Evolutionary conservation across 92 coral and sea anemone species (phyloP).

Genomic region (Actinernus sp.): DNA sequence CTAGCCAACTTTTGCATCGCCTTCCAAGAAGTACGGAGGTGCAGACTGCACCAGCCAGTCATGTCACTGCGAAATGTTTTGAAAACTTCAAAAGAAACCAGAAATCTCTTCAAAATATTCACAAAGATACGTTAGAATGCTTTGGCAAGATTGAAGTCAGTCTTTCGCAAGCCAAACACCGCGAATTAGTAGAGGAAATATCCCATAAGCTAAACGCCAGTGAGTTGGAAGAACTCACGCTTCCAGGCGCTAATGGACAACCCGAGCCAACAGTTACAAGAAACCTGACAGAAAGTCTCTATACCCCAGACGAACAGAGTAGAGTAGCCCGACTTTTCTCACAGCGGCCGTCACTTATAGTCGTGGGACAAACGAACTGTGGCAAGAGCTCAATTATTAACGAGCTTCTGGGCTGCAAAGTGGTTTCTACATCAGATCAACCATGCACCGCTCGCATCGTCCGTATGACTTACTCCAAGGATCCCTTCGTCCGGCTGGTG

Average conservation of each 20-base stretch:
- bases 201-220: neutral
- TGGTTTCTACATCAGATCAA: slow-evolving; percentile 69
- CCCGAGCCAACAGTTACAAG: neutral
- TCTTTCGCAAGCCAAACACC: slow-evolving; percentile 7
- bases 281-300: slow-evolving; percentile 39
- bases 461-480: slow-evolving; percentile 57
- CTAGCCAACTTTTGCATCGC: too few relatives aligned
- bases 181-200: slow-evolving; percentile 15
- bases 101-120: slow-evolving; percentile 34
- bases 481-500: slow-evolving; percentile 46
- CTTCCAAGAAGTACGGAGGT: too few relatives aligned
- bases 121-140: slow-evolving; percentile 50
- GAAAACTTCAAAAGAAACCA: slow-evolving; percentile 56
- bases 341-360: slow-evolving; percentile 66
- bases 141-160: slow-evolving; percentile 36
- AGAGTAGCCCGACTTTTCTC: slow-evolving; percentile 48
- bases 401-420: slow-evolving; percentile 52
- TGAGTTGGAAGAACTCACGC: neutral
- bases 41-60: too few relatives aligned
- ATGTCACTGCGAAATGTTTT: too few relatives aligned
- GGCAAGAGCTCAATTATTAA: slow-evolving; percentile 81
- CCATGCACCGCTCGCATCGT: slow-evolving; percentile 79
- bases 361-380: slow-evolving; percentile 77
- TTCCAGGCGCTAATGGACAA: neutral
- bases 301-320: slow-evolving; percentile 47